These are phyloP conservation scores for Drosophila lutescens DNA, from an alignment of 2,888 invertebrate species.

Conservation along the genomic window DNA sequence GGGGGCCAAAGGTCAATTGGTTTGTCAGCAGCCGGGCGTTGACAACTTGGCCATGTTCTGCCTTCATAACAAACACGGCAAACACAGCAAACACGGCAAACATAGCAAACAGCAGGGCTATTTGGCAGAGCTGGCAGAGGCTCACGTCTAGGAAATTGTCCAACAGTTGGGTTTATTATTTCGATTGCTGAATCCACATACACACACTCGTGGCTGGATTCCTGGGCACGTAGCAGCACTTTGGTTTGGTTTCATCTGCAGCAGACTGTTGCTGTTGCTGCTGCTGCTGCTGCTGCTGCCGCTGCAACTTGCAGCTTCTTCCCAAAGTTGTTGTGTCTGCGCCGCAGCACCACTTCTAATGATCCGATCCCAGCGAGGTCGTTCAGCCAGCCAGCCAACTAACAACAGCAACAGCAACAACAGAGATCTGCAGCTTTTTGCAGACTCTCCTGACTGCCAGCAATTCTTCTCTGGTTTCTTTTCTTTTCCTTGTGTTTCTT, in stretches of 20 bases:
- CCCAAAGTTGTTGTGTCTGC: constrained; percentile 39
- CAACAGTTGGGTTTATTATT: constrained; percentile 79
- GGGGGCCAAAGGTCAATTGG: constrained; percentile 63
- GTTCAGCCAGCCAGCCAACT: constrained; percentile 50
- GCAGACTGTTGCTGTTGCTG: constrained; percentile 25
- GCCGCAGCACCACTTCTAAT: constrained; percentile 73
- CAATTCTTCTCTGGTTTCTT: constrained; percentile 64
- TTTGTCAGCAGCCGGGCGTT: constrained; percentile 50
- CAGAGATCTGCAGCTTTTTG: constrained; percentile 58
- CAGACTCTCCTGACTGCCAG: constrained; percentile 56
- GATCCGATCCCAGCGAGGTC: constrained; percentile 79
- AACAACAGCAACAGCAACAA: constrained; percentile 4
- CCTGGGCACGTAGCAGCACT: constrained; percentile 78
- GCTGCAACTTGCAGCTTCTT: constrained; percentile 19
- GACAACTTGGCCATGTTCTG: constrained; percentile 72
- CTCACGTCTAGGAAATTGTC: constrained; percentile 78
- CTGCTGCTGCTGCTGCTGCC: too few species aligned
- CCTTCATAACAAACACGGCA: constrained; percentile 28
- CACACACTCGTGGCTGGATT: constrained; percentile 36
- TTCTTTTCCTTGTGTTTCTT: constrained; percentile 17
- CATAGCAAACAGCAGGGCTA: constrained; percentile 11
- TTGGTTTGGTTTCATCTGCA: constrained; percentile 55
- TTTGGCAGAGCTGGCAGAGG: constrained; percentile 12
- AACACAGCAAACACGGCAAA: background rate
- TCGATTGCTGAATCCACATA: constrained; percentile 60